phyloP scores from a whole-genome alignment of 2,797 vertebrate species.

The Scyliorhinus canicula region DNA sequence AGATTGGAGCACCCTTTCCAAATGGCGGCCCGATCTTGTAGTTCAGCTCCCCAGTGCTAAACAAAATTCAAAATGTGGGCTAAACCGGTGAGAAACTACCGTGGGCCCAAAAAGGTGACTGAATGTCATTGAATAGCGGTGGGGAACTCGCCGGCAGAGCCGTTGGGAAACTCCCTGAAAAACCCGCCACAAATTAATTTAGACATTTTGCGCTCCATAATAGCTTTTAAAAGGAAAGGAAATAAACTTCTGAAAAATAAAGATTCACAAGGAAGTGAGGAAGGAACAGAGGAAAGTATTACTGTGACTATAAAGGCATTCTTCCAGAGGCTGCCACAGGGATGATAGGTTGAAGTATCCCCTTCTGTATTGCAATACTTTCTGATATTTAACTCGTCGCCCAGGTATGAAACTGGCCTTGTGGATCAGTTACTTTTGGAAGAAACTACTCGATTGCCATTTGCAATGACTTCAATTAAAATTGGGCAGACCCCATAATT shows the following conservation, averaged over 20 bases:
- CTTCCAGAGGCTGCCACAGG: background rate
- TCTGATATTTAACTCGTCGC: background rate
- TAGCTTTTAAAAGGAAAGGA: background rate
- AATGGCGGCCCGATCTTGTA: no score
- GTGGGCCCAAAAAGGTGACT: no score
- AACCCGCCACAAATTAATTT: no score
- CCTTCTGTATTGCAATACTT: background rate
- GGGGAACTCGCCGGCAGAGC: no score
- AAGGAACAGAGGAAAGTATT: background rate
- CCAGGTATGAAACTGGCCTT: background rate
- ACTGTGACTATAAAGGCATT: background rate
- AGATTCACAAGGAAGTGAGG: background rate
- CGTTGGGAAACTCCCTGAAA: no score
- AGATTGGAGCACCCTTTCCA: no score
- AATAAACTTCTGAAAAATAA: background rate
- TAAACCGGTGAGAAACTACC: no score
- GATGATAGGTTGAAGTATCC: background rate
- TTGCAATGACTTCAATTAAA: background rate
- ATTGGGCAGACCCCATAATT: background rate
- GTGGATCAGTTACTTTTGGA: background rate
- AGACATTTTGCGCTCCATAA: no score
- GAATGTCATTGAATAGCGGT: no score
- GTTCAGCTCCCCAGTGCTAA: no score
- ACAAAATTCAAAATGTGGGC: no score
- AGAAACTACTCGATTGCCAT: background rate